Conservation (phyloP, 1,140 invertebrate species). For the Ephestia elutella region DNA sequence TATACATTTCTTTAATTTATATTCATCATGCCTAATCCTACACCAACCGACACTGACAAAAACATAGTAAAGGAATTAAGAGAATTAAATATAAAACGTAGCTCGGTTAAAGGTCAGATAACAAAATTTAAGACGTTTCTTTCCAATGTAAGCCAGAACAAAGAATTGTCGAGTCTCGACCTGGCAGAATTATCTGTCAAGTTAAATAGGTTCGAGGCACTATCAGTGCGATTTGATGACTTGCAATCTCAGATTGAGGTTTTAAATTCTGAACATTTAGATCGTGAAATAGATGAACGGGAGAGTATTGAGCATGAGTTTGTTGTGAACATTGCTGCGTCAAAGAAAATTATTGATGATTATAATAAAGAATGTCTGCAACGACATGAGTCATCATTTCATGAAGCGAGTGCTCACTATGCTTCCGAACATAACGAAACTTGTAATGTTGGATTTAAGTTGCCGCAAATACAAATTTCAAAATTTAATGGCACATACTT, state of each 20-base stretch:
- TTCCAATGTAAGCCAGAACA: background rate
- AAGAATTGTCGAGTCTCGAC: conserved; percentile 5
- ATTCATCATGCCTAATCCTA: no score
- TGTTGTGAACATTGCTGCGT: conserved; percentile 7
- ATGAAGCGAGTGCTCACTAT: background rate
- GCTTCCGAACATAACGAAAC: background rate
- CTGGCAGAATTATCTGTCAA: conserved; percentile 13
- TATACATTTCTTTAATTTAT: no score
- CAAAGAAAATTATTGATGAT: conserved; percentile 12
- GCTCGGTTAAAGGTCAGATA: conserved; percentile 18
- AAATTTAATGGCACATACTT: background rate
- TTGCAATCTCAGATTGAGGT: conserved; percentile 18
- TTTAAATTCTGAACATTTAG: conserved; percentile 12
- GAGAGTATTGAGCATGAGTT: conserved; percentile 15
- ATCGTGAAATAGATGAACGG: conserved; percentile 10
- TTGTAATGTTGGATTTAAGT: background rate
- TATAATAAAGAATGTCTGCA: background rate
- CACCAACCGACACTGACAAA: no score
- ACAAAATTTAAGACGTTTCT: conserved; percentile 19
- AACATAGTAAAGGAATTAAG: background rate
- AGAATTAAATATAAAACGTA: conserved; percentile 9
- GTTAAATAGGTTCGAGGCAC: conserved; percentile 11
- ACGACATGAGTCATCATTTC: background rate
- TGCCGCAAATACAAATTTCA: background rate
- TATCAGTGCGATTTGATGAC: conserved; percentile 3